phyloP scores from a whole-genome alignment of 2,113 vertebrate species.

The Bujurquina vittata region DNA sequence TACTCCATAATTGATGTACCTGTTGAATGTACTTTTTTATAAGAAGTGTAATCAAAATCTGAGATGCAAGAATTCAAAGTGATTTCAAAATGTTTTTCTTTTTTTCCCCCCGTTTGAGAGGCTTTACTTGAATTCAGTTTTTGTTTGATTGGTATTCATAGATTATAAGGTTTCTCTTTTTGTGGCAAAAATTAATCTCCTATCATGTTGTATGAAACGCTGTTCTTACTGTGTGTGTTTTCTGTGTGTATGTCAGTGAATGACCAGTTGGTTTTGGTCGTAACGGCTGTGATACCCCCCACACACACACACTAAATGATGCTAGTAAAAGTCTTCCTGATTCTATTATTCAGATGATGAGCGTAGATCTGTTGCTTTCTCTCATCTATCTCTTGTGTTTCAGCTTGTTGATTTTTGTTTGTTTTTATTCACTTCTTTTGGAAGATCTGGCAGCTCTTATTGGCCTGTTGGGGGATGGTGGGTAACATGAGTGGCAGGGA shows the following conservation, averaged over 20 bases:
- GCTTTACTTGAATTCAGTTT: conserved; percentile 67
- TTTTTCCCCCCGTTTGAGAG: conserved; percentile 38
- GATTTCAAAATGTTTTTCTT: conserved; percentile 49
- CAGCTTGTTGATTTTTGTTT: background rate
- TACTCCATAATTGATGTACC: conserved; percentile 59
- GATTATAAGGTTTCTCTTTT: conserved; percentile 12
- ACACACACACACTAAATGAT: background rate
- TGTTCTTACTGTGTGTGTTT: conserved; percentile 16
- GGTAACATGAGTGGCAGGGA: background rate
- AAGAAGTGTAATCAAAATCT: conserved; percentile 62
- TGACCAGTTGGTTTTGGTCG: background rate
- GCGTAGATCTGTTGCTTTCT: conserved; percentile 16
- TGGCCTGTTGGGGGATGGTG: background rate
- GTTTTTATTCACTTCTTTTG: background rate
- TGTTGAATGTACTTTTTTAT: conserved; percentile 78
- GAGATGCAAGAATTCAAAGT: conserved; percentile 63
- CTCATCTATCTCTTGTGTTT: background rate
- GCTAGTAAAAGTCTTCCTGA: conserved; percentile 61
- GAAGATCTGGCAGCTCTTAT: conserved; percentile 38
- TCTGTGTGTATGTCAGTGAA: background rate
- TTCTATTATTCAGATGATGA: conserved; percentile 22
- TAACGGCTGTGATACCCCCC: background rate
- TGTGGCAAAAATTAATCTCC: conserved; percentile 15
- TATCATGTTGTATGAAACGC: conserved; percentile 24
- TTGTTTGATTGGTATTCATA: conserved; percentile 38